A percentile compares a stretch with the other conserved stretches of the same genome.
phyloP scores from a whole-genome alignment of 2,113 vertebrate species.

The Climacteris rufus region DNA sequence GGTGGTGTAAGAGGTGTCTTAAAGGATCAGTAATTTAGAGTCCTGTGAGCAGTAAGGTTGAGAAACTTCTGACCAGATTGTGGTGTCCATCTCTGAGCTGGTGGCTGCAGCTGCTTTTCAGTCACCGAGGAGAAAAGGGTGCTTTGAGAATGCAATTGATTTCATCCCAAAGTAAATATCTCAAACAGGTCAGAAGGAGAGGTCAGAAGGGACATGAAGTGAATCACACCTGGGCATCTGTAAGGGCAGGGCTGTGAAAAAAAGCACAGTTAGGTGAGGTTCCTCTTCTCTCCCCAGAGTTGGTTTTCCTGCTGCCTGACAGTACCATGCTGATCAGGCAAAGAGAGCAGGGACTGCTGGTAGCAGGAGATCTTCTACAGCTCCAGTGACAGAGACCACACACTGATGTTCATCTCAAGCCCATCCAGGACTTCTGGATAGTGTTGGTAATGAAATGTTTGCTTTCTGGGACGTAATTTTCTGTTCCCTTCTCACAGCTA shows the following conservation, averaged over 20 bases:
- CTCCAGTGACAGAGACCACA: background rate
- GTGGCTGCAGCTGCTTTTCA: background rate
- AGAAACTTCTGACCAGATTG: background rate
- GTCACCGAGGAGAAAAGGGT: background rate
- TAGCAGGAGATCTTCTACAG: background rate
- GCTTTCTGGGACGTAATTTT: background rate
- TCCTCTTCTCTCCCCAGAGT: background rate
- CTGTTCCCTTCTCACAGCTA: background rate
- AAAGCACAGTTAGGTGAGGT: background rate
- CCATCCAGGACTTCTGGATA: background rate
- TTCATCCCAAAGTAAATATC: background rate
- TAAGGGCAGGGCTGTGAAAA: background rate
- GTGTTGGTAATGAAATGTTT: background rate
- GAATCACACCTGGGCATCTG: background rate
- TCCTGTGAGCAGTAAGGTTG: background rate
- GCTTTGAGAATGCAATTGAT: background rate
- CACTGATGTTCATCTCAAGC: background rate
- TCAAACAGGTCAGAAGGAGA: background rate
- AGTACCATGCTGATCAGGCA: background rate
- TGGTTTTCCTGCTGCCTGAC: background rate
- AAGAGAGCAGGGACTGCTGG: background rate
- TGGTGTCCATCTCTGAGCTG: background rate
- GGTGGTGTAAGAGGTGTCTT: background rate
- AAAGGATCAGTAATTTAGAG: background rate
- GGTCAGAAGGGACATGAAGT: background rate